Percentiles rank a stretch among this genome's conserved stretches.
These are phyloP conservation scores for Heliothis virescens DNA, from an alignment of 1,140 invertebrate genomes.

Conservation along the genomic window DNA sequence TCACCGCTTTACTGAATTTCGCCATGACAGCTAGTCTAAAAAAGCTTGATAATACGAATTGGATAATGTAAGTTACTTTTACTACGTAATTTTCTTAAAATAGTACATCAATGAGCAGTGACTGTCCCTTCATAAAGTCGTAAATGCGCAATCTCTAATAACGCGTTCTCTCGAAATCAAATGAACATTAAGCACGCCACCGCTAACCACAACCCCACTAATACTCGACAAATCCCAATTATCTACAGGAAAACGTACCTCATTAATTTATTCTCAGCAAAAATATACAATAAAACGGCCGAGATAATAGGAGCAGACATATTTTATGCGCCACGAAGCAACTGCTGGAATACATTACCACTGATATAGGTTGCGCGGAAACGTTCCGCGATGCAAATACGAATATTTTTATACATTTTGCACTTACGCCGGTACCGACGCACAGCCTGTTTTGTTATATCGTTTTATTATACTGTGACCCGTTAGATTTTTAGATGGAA, in stretches of 20 bases:
- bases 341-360: slow-evolving; percentile 40
- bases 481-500: slow-evolving; percentile 12
- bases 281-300: slow-evolving; percentile 17
- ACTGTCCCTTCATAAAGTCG: too few relatives aligned
- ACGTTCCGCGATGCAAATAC: slow-evolving; percentile 45
- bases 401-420: slow-evolving; percentile 36
- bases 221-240: slow-evolving; percentile 30
- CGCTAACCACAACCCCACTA: neutral
- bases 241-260: slow-evolving; percentile 28
- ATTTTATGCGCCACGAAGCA: slow-evolving; percentile 32
- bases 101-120: too few relatives aligned
- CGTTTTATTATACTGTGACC: slow-evolving; percentile 29
- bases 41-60: too few relatives aligned
- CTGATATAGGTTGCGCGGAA: slow-evolving; percentile 46
- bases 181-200: neutral
- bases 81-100: too few relatives aligned
- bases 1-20: too few relatives aligned
- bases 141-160: neutral
- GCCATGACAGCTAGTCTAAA: too few relatives aligned
- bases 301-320: slow-evolving; percentile 37
- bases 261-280: slow-evolving; percentile 33
- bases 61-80: too few relatives aligned
- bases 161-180: neutral
- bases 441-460: slow-evolving; percentile 24
- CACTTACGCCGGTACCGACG: neutral